Conservation (phyloP, 2,797 vertebrate species). For the Enteromius anoplus region DNA sequence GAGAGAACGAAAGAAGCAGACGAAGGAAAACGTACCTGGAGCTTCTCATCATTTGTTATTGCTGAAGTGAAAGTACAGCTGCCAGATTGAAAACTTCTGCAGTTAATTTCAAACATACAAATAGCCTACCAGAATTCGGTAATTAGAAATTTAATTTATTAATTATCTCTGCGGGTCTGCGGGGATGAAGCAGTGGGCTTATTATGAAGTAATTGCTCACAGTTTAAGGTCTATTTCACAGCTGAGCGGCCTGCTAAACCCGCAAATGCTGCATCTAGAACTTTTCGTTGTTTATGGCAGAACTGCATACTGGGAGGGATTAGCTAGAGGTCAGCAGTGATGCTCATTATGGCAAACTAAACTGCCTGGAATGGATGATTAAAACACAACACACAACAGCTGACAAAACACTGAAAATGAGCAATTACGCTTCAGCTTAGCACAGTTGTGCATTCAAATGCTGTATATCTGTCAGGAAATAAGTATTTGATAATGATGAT, state of each 20-base stretch:
- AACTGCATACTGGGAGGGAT: conserved; percentile 54
- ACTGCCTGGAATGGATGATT: conserved; percentile 48
- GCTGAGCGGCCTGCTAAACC: conserved; percentile 71
- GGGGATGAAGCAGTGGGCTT: conserved; percentile 67
- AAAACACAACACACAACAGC: conserved; percentile 31
- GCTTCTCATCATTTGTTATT: conserved; percentile 29
- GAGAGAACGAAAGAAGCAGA: background rate
- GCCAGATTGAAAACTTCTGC: conserved; percentile 55
- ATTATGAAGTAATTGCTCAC: conserved; percentile 74
- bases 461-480: conserved; percentile 1
- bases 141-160: conserved; percentile 76
- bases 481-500: conserved; percentile 17
- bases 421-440: background rate
- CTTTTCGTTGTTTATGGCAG: conserved; percentile 62
- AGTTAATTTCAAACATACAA: conserved; percentile 59
- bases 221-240: conserved; percentile 80
- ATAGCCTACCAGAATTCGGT: conserved; percentile 64
- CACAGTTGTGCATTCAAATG: conserved; percentile 7
- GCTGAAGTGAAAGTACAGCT: background rate
- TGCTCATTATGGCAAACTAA: conserved; percentile 46
- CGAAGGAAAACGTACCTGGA: conserved; percentile 1
- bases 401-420: conserved; percentile 4
- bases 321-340: conserved; percentile 36
- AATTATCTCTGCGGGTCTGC: conserved; percentile 67
- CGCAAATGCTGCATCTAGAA: conserved; percentile 54